These are phyloP conservation scores for Mareca penelope DNA, from an alignment of 2,797 vertebrate species.

Conservation along the genomic window DNA sequence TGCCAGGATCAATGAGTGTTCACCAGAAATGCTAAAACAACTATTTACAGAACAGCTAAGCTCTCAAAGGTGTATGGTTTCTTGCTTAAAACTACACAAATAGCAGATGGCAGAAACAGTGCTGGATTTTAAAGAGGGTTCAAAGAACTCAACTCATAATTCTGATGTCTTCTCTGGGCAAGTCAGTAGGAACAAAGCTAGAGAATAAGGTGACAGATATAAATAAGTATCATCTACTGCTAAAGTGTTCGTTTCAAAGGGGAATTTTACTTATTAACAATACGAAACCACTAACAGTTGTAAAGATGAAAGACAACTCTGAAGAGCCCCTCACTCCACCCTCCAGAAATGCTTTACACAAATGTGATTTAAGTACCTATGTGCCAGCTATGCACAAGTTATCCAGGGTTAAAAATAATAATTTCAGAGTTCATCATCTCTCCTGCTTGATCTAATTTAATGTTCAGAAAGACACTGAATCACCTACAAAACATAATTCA, in stretches of 20 bases:
- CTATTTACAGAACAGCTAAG: neutral
- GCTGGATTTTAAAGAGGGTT: neutral
- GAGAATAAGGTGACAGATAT: neutral
- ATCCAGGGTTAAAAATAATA: accelerated
- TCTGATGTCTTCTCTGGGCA: neutral
- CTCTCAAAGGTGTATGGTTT: neutral
- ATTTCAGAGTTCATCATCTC: neutral
- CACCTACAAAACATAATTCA: neutral
- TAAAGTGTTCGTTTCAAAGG: neutral
- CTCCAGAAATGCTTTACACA: neutral
- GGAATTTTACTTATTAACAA: neutral
- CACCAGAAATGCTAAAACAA: neutral
- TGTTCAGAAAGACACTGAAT: neutral
- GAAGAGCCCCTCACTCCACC: neutral
- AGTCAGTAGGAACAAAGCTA: neutral
- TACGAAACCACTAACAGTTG: neutral
- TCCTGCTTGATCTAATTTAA: neutral
- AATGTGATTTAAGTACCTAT: accelerated
- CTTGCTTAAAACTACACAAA: neutral
- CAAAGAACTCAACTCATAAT: neutral
- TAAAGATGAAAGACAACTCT: neutral
- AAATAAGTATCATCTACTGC: neutral
- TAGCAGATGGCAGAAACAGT: neutral
- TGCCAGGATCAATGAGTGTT: neutral
- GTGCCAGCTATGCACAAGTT: neutral